Conservation (phyloP, 1,140 invertebrate species). For the Saccostrea cuccullata region DNA sequence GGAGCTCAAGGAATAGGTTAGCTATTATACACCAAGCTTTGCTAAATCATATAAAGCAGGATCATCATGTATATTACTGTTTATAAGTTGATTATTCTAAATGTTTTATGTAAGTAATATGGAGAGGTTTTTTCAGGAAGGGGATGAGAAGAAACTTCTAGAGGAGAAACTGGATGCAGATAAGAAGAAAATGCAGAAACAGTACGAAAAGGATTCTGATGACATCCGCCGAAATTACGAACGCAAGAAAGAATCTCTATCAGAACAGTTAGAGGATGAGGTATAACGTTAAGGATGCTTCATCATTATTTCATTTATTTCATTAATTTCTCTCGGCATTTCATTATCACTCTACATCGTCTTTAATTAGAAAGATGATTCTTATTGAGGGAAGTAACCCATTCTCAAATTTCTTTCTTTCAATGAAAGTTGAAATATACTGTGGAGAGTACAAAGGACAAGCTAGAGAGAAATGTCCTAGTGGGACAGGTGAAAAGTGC, state of each 20-base stretch:
- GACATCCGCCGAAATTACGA: constrained; percentile 66
- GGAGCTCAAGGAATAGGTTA: constrained; percentile 71
- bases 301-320: neutral
- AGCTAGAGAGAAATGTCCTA: neutral
- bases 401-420: neutral
- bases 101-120: neutral
- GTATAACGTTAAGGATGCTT: constrained; percentile 53
- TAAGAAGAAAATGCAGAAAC: constrained; percentile 68
- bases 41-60: neutral
- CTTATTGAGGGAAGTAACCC: neutral
- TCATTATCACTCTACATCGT: neutral
- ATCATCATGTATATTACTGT: no score
- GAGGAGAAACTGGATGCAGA: constrained; percentile 67
- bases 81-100: no score
- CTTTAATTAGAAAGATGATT: neutral
- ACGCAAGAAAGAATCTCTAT: constrained; percentile 66
- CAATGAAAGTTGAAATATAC: neutral
- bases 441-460: neutral
- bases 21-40: neutral
- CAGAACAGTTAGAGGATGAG: constrained; percentile 72
- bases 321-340: neutral
- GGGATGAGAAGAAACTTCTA: constrained; percentile 65
- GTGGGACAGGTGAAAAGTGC: neutral
- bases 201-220: constrained; percentile 72
- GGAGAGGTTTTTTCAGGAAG: constrained; percentile 61